Percentiles rank a stretch among this genome's conserved stretches.
Evolutionary conservation across 1,140 invertebrate genomes (phyloP).

Genomic region (Antheraea pernyi): DNA sequence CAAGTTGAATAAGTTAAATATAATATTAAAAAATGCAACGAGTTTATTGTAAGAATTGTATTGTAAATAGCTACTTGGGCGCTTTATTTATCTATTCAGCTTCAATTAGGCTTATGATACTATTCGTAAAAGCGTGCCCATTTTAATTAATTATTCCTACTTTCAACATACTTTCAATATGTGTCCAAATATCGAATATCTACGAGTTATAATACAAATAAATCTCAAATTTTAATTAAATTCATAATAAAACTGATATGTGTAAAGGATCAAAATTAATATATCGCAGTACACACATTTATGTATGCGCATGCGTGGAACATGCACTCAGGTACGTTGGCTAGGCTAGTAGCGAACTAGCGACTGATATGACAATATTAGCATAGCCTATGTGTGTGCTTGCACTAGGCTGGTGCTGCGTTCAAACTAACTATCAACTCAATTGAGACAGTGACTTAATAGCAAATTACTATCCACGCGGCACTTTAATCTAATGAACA

Average conservation of each 20-base stretch:
- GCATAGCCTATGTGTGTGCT: constrained; percentile 37
- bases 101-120: too few species aligned
- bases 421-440: constrained; percentile 21
- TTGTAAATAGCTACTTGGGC: too few species aligned
- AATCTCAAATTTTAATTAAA: neutral
- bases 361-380: constrained; percentile 60
- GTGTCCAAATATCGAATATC: neutral
- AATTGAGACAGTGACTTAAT: neutral
- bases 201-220: neutral
- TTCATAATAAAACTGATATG: neutral
- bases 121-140: too few species aligned
- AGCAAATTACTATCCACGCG: too few species aligned
- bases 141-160: too few species aligned
- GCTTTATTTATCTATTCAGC: too few species aligned
- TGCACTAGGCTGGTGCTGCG: constrained; percentile 22
- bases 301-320: constrained; percentile 60
- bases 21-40: too few species aligned
- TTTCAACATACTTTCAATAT: too few species aligned
- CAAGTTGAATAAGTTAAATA: too few species aligned
- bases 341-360: constrained; percentile 17
- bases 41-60: too few species aligned
- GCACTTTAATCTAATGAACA: too few species aligned
- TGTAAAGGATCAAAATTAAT: constrained; percentile 38
- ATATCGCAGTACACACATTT: constrained; percentile 41
- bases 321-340: constrained; percentile 50